Evolutionary conservation across 2,113 vertebrate genomes (phyloP).

Genomic region (Tenebrosternarchus preto): DNA sequence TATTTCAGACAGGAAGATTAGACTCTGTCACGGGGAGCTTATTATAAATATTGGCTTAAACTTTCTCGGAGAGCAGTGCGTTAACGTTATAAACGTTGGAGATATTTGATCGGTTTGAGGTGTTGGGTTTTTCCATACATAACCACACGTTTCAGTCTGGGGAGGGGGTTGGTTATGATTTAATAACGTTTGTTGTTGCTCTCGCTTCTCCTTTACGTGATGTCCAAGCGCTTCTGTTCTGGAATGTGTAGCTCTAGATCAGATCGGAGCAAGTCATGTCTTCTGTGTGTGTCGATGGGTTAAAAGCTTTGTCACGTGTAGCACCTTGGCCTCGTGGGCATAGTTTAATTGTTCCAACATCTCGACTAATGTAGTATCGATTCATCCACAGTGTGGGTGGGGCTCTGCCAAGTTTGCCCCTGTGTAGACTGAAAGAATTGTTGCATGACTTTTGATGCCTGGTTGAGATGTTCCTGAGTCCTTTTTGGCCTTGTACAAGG

Average conservation of each 20-base stretch:
- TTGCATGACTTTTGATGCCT: neutral
- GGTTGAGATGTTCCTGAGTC: neutral
- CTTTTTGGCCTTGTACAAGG: neutral
- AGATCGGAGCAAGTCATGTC: neutral
- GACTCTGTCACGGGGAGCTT: neutral
- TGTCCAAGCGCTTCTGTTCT: neutral
- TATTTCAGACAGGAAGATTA: neutral
- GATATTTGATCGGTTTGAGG: neutral
- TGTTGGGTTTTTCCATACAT: neutral
- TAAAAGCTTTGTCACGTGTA: constrained; percentile 2
- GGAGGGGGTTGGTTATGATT: neutral
- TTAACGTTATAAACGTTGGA: too few relatives aligned
- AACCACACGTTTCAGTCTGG: neutral
- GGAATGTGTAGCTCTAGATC: neutral
- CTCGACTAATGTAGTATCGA: neutral
- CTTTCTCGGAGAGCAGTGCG: too few relatives aligned
- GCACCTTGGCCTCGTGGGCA: neutral
- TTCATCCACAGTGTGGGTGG: neutral
- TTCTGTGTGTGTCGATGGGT: neutral
- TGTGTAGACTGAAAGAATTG: neutral
- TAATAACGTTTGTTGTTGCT: neutral
- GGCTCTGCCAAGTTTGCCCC: neutral
- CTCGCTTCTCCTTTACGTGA: constrained; percentile 26
- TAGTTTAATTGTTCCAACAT: neutral
- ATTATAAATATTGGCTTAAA: neutral